Base-by-base conservation (phyloP, 2,888 invertebrate genomes). In the Scrobipalpa atriplicella region DNA sequence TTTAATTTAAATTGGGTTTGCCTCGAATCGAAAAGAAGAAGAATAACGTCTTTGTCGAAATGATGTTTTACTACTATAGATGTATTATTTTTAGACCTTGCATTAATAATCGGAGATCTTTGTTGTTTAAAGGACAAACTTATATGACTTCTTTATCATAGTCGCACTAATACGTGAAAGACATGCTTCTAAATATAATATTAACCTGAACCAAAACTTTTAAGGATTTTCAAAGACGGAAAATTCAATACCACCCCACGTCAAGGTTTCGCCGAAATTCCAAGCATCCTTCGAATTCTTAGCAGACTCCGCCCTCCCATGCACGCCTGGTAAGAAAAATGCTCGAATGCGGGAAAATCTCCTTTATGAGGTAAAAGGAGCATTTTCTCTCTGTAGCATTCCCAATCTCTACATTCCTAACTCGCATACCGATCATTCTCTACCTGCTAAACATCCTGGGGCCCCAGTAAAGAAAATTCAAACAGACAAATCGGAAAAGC, bases 281-380 rank as follows among this genome's bases (percentile, higher is more conserved):
- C 72, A 71, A 74, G 68, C 76, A 79, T 84, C 69, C 71, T 69
- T 64, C 56, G 68, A 78, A 88, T 88, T 83, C 79, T 75, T 78
- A 41, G 21, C 61, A 74, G 77, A 71, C 77, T 78, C 78, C 71
- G 66, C 19, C 7, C n/a, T 16, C 63, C 76, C 70, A 79, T 92
- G 84, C 58, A 66, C 38, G 69, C 92, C 92, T 89, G 76, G 90
- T 93, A 72, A 69, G 77, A 84, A 90, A 89, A 92, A 92, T 92
- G 84, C 86, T 85, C 89, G 80, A 89, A 87, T 93, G 92, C 90
- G 92, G 90, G 92, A 93, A 93, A 90, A 89, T 84, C 86, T 87
- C 79, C 90, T 85, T 82, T 87, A 88, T 84, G 84, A 83, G 82
- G 80, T 76, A 78, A 80, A 78, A 70, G 68, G 70, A 72, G 66